phyloP scores from a whole-genome alignment of 1,140 invertebrate genomes.

The Brachionus calyciflorus region DNA sequence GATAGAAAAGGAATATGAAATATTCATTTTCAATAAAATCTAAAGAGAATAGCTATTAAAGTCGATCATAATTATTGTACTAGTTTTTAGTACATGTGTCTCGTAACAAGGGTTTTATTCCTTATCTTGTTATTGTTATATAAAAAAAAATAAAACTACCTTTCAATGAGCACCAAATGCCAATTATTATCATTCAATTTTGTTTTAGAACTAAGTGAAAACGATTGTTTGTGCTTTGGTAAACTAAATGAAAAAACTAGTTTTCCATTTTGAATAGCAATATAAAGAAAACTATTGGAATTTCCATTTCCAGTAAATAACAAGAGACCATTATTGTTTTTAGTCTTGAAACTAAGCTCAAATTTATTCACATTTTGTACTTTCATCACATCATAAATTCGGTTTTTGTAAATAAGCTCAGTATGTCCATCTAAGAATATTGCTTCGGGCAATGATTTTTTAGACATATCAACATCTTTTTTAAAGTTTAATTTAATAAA shows the following conservation, averaged over 20 bases:
- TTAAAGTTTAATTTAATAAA: background rate
- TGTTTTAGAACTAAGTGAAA: background rate
- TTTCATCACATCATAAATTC: background rate
- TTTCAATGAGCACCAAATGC: background rate
- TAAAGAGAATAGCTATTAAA: too few species aligned
- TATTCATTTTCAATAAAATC: too few species aligned
- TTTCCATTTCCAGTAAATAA: constrained; percentile 9
- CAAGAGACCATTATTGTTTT: background rate
- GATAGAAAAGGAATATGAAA: too few species aligned
- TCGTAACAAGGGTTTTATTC: too few species aligned
- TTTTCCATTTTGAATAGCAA: background rate
- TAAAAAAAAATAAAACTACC: background rate
- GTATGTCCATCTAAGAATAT: constrained; percentile 24
- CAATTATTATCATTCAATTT: background rate
- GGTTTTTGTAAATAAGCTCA: background rate
- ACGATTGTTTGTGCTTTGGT: constrained; percentile 20
- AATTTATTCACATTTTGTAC: background rate
- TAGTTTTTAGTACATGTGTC: too few species aligned
- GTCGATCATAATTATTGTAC: too few species aligned
- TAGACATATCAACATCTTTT: background rate
- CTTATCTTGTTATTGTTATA: too few species aligned
- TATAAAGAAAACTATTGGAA: background rate
- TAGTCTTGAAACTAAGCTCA: constrained; percentile 1
- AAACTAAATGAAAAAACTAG: constrained; percentile 24
- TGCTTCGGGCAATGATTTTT: background rate